Evolutionary conservation across 2,888 invertebrate species (phyloP).

Genomic region (Hermodice carunculata): DNA sequence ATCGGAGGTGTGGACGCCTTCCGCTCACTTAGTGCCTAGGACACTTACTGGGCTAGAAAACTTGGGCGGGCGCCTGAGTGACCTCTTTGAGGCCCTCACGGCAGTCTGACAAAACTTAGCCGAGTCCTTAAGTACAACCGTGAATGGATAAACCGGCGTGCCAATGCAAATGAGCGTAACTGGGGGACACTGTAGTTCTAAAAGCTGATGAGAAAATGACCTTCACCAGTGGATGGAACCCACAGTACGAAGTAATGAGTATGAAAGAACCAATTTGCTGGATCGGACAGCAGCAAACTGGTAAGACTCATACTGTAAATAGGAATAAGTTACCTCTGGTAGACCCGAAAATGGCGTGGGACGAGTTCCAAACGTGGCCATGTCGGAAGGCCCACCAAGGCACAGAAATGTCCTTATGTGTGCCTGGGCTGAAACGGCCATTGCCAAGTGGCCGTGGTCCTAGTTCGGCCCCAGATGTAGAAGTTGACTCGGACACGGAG

Average conservation of each 20-base stretch:
- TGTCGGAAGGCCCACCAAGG: background rate
- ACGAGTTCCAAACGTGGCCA: slow-evolving; percentile 6
- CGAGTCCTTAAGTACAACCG: background rate
- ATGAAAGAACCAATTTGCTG: background rate
- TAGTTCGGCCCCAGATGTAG: no score
- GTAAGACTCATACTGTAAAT: background rate
- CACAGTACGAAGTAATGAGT: slow-evolving; percentile 9
- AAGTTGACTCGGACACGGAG: no score
- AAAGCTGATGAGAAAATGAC: slow-evolving; percentile 5
- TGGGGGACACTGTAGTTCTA: slow-evolving; percentile 1
- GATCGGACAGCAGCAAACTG: slow-evolving; percentile 8
- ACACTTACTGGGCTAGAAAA: no score
- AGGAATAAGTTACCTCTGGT: slow-evolving; percentile 12
- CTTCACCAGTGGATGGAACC: slow-evolving; percentile 16
- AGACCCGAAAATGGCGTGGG: slow-evolving; percentile 14
- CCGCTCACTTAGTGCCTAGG: slow-evolving; percentile 1
- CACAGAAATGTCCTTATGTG: background rate
- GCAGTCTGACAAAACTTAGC: background rate
- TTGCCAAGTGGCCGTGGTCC: no score
- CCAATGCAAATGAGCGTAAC: background rate
- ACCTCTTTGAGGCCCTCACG: background rate
- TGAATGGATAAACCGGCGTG: slow-evolving; percentile 1
- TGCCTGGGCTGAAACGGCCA: background rate
- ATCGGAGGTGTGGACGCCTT: slow-evolving; percentile 4
- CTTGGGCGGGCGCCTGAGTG: background rate